phyloP scores from a whole-genome alignment of 2,797 vertebrate species.

The Podargus strigoides region DNA sequence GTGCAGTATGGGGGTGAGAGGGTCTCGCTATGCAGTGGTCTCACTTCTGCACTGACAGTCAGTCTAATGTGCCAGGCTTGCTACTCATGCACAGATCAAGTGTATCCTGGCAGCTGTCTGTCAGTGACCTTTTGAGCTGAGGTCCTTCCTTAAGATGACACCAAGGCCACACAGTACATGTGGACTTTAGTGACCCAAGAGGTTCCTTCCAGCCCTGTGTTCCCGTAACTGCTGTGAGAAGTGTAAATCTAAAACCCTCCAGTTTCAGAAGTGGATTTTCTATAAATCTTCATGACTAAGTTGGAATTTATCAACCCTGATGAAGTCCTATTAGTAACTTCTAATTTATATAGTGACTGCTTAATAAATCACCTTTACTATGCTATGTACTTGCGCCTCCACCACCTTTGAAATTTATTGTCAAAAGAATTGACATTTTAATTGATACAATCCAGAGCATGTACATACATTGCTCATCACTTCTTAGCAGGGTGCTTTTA shows the following conservation, averaged over 20 bases:
- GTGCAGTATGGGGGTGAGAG: too few relatives aligned
- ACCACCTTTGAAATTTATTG: not conserved
- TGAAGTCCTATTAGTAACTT: not conserved
- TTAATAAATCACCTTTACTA: not conserved
- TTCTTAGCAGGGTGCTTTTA: not conserved
- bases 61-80: not conserved
- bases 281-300: not conserved
- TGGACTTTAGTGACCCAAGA: not conserved
- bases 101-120: not conserved
- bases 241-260: not conserved
- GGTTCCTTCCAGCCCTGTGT: not conserved
- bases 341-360: not conserved
- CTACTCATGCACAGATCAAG: not conserved
- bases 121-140: not conserved
- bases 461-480: not conserved
- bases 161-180: not conserved
- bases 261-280: not conserved
- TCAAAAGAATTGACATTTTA: not conserved
- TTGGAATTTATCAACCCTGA: not conserved
- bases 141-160: not conserved
- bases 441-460: accelerated
- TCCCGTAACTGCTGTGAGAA: not conserved
- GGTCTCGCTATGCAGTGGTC: accelerated
- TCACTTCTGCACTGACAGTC: not conserved
- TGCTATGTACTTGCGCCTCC: not conserved